Conservation (phyloP, 2,113 vertebrate species). For the Xiphophorus maculatus region DNA sequence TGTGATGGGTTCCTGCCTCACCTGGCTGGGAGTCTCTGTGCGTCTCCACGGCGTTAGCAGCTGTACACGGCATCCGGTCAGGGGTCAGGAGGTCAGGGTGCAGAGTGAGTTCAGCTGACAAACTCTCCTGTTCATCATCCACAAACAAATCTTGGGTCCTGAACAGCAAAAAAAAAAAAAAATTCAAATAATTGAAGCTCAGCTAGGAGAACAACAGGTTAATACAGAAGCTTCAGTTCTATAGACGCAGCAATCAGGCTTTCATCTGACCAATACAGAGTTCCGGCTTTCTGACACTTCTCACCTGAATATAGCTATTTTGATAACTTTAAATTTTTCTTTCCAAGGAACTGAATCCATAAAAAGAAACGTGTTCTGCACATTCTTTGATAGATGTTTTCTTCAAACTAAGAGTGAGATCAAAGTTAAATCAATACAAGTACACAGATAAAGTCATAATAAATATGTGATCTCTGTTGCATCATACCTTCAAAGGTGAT, state of each 20-base stretch:
- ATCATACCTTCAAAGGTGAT: neutral
- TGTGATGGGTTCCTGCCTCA: constrained; percentile 25
- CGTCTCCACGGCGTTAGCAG: constrained; percentile 86
- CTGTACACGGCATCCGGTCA: constrained; percentile 78
- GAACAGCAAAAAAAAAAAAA: neutral
- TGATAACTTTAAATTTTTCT: too few relatives aligned
- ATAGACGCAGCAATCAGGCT: neutral
- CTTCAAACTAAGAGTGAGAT: too few relatives aligned
- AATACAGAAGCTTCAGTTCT: neutral
- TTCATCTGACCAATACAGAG: too few relatives aligned
- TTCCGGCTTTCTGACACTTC: too few relatives aligned
- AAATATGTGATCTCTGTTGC: neutral
- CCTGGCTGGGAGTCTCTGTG: constrained; percentile 84
- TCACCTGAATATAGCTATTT: too few relatives aligned
- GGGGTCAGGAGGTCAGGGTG: constrained; percentile 83
- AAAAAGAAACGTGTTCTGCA: too few relatives aligned
- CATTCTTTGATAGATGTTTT: too few relatives aligned
- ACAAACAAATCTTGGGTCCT: constrained; percentile 85
- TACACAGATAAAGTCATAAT: too few relatives aligned
- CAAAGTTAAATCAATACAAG: too few relatives aligned
- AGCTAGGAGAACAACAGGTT: neutral
- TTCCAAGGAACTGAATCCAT: too few relatives aligned
- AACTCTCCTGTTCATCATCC: constrained; percentile 83
- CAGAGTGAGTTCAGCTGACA: constrained; percentile 86
- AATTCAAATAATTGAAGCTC: constrained; percentile 2